Conservation (phyloP, 2,888 invertebrate species). For the Nephrotoma flavescens region DNA sequence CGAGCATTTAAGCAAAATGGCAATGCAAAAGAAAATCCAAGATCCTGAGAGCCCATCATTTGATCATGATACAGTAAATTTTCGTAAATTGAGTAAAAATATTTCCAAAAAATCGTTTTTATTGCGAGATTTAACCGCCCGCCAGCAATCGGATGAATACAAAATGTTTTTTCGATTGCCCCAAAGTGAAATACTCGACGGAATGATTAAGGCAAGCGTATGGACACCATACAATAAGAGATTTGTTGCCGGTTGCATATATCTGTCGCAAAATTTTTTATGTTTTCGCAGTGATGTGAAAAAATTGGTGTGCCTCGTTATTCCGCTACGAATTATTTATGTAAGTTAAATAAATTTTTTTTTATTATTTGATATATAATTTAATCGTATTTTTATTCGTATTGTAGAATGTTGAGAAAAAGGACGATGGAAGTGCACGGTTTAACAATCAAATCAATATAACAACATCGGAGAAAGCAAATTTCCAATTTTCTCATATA, state of each 20-base stretch:
- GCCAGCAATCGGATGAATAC: slow-evolving; percentile 86
- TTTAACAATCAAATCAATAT: slow-evolving; percentile 48
- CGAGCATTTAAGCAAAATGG: slow-evolving; percentile 91
- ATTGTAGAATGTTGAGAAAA: slow-evolving; percentile 28
- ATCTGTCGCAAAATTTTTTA: slow-evolving; percentile 84
- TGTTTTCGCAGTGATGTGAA: slow-evolving; percentile 91
- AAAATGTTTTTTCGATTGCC: slow-evolving; percentile 74
- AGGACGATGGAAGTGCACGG: slow-evolving; percentile 29
- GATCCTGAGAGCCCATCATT: slow-evolving; percentile 86
- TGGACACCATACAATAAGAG: slow-evolving; percentile 93
- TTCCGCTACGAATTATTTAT: slow-evolving; percentile 73
- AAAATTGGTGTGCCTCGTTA: slow-evolving; percentile 66
- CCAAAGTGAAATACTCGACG: slow-evolving; percentile 81
- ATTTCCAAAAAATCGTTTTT: slow-evolving; percentile 84
- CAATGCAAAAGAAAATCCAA: slow-evolving; percentile 66
- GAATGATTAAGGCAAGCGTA: slow-evolving; percentile 65
- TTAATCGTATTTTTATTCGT: neutral
- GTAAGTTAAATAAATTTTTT: slow-evolving; percentile 13
- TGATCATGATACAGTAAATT: slow-evolving; percentile 72
- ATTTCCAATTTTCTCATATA: slow-evolving; percentile 80
- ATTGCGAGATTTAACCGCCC: slow-evolving; percentile 87
- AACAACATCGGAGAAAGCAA: slow-evolving; percentile 64
- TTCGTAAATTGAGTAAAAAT: slow-evolving; percentile 73
- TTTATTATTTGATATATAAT: neutral
- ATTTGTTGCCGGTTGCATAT: slow-evolving; percentile 76